Base-by-base conservation (phyloP, 2,113 vertebrate species). In the Perca fluviatilis region DNA sequence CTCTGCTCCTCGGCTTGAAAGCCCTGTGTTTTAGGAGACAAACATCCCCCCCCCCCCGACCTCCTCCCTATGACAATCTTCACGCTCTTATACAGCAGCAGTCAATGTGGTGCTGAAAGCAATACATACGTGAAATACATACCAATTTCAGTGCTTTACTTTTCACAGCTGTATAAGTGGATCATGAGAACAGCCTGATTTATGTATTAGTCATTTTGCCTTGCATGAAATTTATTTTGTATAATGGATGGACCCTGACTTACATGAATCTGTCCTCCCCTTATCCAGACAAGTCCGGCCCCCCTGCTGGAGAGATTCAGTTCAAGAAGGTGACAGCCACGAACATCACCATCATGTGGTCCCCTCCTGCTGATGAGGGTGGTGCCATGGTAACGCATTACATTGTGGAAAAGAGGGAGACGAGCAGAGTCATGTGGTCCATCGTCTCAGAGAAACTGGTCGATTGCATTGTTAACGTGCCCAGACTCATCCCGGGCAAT, bases 341-440 rank as follows among this genome's bases (percentile, higher is more conserved):
- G 92, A 99, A 97, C 88, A 95, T 98, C 72, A 97, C 97, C 23
- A 95, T 99, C 73, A 95, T 95, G 90, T 99, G 98, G 98, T 93
- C 95, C 8, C 97, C 98, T 15, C 98, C 98, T 83, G 90, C 89
- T 67, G 98, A 99, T 87, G 98, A 99, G 65, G 98, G 98, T 8
- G 98, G 98, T 46, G 97, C 98, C 49, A 95, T 96, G 93, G 95
- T 99, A 69, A 98, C 96, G 57, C 98, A 99, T 79, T 99, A 99
- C 85, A 95, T 99, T 61, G 97, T 99, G 82, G 98, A 99, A 89
- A 99, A 99, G 88, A 95, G 98, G 50, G 97, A 99, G 91, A 97
- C 97, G 83, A 99, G 98, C 89, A 95, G 98, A 1, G 92, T 99
- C 16, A 96, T 98, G 62, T 99, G 98, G 98, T 99, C 98, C 72